Evolutionary conservation across 2,888 invertebrate species (phyloP).

Genomic region (Tetragonisca angustula): DNA sequence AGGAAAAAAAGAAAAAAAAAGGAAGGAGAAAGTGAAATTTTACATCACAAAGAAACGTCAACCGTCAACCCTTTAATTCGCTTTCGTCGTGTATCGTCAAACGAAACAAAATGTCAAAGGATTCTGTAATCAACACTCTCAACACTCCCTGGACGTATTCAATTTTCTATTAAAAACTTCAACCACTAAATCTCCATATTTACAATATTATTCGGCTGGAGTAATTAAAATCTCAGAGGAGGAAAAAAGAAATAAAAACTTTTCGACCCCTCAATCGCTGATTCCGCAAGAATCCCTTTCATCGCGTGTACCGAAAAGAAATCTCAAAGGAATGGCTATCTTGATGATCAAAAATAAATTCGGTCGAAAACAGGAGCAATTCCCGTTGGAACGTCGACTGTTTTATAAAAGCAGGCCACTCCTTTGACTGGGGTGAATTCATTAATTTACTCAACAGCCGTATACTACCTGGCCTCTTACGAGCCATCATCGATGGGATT

Average conservation of each 20-base stretch:
- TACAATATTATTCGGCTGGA: no score
- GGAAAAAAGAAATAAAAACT: no score
- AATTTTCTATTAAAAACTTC: no score
- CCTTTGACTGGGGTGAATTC: conserved; percentile 31
- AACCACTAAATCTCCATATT: no score
- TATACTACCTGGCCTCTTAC: not conserved
- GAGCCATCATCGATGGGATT: conserved; percentile 11
- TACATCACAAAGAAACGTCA: not conserved
- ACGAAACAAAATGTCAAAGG: not conserved
- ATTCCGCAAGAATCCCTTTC: no score
- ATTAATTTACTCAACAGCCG: conserved; percentile 20
- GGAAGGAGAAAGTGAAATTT: no score
- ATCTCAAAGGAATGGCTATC: not conserved
- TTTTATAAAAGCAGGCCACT: conserved; percentile 5
- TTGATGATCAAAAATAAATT: not conserved
- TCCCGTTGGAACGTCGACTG: not conserved
- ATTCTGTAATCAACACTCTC: not conserved
- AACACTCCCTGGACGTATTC: no score
- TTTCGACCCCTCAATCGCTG: not conserved
- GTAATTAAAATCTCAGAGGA: no score
- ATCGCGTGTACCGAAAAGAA: not conserved
- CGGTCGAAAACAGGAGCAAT: not conserved
- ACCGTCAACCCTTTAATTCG: not conserved
- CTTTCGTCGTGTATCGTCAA: no score
- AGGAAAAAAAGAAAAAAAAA: no score